A percentile compares a stretch with the other conserved stretches of the same genome.
Evolutionary conservation across 2,888 invertebrate species (phyloP).

Genomic region (Dascillus cervinus): DNA sequence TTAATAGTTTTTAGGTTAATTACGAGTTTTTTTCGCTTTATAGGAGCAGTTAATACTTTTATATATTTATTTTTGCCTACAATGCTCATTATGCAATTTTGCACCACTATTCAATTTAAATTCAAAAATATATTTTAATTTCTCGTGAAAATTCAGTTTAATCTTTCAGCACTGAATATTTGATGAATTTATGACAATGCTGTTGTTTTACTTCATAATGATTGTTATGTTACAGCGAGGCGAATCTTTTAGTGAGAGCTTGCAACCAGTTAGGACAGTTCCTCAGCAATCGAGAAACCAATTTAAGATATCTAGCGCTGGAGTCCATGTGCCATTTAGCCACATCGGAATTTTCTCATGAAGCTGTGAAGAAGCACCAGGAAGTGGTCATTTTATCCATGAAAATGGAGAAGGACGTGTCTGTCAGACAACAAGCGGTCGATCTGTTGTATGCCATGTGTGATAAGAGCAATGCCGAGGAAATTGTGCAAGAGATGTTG

Average conservation of each 20-base stretch:
- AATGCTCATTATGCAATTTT: too few species aligned
- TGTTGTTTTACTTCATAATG: too few species aligned
- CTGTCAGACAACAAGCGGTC: constrained; percentile 95
- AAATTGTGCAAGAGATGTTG: constrained; percentile 99
- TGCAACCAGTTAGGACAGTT: constrained; percentile 99
- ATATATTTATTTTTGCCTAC: too few species aligned
- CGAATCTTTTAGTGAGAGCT: constrained; percentile 91
- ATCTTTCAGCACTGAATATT: too few species aligned
- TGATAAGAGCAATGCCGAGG: constrained; percentile 97
- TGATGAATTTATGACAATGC: too few species aligned
- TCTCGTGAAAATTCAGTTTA: too few species aligned
- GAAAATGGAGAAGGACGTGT: constrained; percentile 99
- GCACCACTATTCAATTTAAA: too few species aligned
- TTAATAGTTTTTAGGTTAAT: too few species aligned
- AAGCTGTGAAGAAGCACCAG: constrained; percentile 99
- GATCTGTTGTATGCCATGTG: constrained; percentile 99
- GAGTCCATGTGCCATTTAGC: constrained; percentile 99
- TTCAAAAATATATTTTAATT: too few species aligned
- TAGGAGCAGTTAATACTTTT: too few species aligned
- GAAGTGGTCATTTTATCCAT: constrained; percentile 98
- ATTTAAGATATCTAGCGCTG: constrained; percentile 92
- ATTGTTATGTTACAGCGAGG: constrained; percentile 71
- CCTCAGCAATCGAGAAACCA: constrained; percentile 94
- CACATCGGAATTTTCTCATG: constrained; percentile 98
- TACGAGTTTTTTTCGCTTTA: too few species aligned